A percentile compares a stretch with the other conserved stretches of the same genome.
Evolutionary conservation across 2,888 invertebrate genomes (phyloP).

Genomic region (Netelia virgata): DNA sequence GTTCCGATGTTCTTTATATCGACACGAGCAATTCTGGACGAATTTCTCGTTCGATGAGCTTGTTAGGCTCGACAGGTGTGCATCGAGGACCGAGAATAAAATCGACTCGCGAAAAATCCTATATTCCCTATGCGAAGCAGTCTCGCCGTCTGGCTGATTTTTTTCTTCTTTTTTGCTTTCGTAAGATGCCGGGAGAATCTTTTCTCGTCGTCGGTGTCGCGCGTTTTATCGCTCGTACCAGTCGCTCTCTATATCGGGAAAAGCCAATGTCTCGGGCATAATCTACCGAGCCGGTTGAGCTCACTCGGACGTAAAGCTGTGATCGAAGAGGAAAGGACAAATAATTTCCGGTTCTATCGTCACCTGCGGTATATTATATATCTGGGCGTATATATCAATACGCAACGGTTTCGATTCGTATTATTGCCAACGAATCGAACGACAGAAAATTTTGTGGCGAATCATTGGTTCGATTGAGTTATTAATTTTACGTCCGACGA

Average conservation of each 20-base stretch:
- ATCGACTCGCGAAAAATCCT: conserved; percentile 42
- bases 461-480: conserved; percentile 22
- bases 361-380: conserved; percentile 5
- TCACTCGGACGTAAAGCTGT: conserved; percentile 62
- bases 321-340: conserved; percentile 65
- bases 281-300: conserved; percentile 57
- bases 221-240: conserved; percentile 66
- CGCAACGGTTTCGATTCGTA: neutral
- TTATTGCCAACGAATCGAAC: conserved; percentile 1
- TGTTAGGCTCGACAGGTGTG: conserved; percentile 29
- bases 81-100: conserved; percentile 7
- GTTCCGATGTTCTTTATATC: neutral
- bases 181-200: conserved; percentile 44
- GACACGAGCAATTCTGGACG: neutral
- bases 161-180: conserved; percentile 31
- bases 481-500: no score
- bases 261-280: conserved; percentile 66
- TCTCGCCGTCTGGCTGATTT: conserved; percentile 35
- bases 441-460: neutral
- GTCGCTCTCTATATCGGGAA: conserved; percentile 55
- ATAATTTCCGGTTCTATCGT: conserved; percentile 56
- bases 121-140: conserved; percentile 3
- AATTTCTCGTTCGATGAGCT: conserved; percentile 25
- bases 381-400: conserved; percentile 19
- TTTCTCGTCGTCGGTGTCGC: conserved; percentile 52